A percentile compares a stretch with the other conserved stretches of the same genome.
These are phyloP conservation scores for Diaprepes abbreviatus DNA, from an alignment of 2,888 invertebrate genomes.

Conservation along the genomic window DNA sequence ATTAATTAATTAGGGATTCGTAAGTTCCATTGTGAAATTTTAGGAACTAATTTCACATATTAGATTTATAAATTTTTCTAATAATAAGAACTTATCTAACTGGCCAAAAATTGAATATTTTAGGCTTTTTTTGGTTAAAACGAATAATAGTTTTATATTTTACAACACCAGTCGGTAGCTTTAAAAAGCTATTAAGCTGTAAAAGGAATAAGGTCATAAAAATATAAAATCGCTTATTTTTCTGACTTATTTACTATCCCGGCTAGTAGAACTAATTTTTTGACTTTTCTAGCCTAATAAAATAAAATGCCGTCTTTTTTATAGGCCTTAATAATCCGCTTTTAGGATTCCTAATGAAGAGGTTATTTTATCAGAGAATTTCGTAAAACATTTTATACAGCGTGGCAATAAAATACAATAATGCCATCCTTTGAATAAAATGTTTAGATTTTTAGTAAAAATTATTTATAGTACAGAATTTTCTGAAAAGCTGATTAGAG, in stretches of 20 bases:
- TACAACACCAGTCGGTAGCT: slow-evolving; percentile 58
- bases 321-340: background rate
- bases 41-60: too few species aligned
- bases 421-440: too few species aligned
- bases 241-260: slow-evolving; percentile 8
- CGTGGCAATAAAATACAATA: too few species aligned
- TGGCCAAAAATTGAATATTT: background rate
- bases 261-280: slow-evolving; percentile 11
- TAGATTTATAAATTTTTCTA: background rate
- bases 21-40: too few species aligned
- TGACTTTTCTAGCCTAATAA: background rate
- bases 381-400: too few species aligned
- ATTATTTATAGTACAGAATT: too few species aligned
- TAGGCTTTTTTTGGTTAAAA: slow-evolving; percentile 3
- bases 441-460: too few species aligned
- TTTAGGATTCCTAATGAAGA: background rate
- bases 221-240: slow-evolving; percentile 56
- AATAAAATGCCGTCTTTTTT: slow-evolving; percentile 3
- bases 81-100: background rate
- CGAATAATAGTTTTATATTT: slow-evolving; percentile 39
- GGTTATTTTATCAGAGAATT: too few species aligned
- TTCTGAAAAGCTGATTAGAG: too few species aligned
- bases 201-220: slow-evolving; percentile 61
- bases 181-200: slow-evolving; percentile 59
- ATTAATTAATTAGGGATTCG: too few species aligned